Percentiles rank a stretch among this genome's conserved stretches.
phyloP scores from a whole-genome alignment of 2,797 vertebrate species.

The Lagodon rhomboides region DNA sequence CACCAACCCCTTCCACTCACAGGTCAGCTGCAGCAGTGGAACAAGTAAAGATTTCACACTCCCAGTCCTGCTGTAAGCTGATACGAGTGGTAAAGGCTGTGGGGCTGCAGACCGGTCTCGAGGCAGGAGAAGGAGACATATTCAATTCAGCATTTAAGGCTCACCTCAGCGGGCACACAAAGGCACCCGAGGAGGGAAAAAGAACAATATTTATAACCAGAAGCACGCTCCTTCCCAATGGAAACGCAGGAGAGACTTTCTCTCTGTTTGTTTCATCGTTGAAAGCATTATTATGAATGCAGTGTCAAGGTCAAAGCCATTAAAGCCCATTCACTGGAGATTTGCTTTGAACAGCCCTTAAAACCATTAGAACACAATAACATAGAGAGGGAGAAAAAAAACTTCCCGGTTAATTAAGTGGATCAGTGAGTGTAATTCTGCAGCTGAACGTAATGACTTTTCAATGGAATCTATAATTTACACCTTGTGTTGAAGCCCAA shows the following conservation, averaged over 20 bases:
- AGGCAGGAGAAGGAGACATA: conserved; percentile 15
- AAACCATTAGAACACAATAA: conserved; percentile 21
- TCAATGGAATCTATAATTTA: background rate
- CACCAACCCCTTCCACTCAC: conserved; percentile 22
- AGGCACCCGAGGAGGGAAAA: conserved; percentile 10
- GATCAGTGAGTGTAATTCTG: background rate
- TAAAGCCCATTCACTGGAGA: conserved; percentile 4
- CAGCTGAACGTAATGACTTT: conserved; percentile 9
- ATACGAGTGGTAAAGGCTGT: conserved; percentile 58
- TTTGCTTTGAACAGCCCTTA: conserved; percentile 20
- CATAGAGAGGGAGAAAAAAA: background rate
- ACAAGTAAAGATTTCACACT: conserved; percentile 68
- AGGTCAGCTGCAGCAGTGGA: conserved; percentile 56
- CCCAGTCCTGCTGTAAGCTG: conserved; percentile 54
- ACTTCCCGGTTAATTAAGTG: background rate
- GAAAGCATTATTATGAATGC: background rate
- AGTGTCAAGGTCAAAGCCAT: conserved; percentile 47
- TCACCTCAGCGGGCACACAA: conserved; percentile 26
- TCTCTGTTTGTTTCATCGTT: background rate
- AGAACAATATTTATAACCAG: conserved; percentile 33
- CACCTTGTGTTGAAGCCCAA: conserved; percentile 25
- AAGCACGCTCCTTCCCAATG: conserved; percentile 14
- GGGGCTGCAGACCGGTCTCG: conserved; percentile 33
- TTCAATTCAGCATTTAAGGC: conserved; percentile 38
- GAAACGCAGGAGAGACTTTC: background rate